Evolutionary conservation across 2,113 vertebrate species (phyloP), one percentile per base, ranked within the genome.

Genomic region (Prunella himalayana): DNA sequence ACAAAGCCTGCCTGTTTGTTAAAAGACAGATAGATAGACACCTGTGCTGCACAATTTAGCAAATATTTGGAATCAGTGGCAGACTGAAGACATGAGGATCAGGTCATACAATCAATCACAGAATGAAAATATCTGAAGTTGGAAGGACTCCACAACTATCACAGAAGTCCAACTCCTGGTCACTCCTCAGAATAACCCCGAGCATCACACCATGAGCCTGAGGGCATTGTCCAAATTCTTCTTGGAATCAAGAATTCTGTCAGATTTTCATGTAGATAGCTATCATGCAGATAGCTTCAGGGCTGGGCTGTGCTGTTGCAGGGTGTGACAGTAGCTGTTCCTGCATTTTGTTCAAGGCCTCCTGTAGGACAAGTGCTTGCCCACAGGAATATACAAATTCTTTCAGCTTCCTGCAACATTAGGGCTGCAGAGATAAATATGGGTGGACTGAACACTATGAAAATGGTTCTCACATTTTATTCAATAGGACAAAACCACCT

Each of bases 1-100:
- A 73, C 13, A 84, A 93, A 93, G 7, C 11, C 27, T 51, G 19
- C 5, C 22, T 70, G 4, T 8, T 50, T 91, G 21, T 57, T 64
- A 59, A 77, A 72, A 65, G 41, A 35, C 6, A 56, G 41, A 27
- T 14, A 51, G 5, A 49, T 4, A 39, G 3, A 70, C 14, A 63
- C 8, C 39, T 1, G 5, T 37, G 35, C 15, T n/a, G 5, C 21
- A 45, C 3, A 31, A 1, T 37, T 59, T 22, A 22, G 9, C 30
- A 82, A 59, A 63, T 39, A 35, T 42, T 41, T 87, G 25, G 8
- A 84, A 28, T 57, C 22, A 18, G 20, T 45, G 64, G 64, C 3
- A 37, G 1, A 30, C 19, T 35, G 61, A 57, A 84, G 42, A 42
- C 31, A 57, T 3, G 3, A 51, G 13, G 35, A 41, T 9, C 28